Base-by-base conservation (phyloP, 2,888 invertebrate genomes). In the Resseliella maxima region DNA sequence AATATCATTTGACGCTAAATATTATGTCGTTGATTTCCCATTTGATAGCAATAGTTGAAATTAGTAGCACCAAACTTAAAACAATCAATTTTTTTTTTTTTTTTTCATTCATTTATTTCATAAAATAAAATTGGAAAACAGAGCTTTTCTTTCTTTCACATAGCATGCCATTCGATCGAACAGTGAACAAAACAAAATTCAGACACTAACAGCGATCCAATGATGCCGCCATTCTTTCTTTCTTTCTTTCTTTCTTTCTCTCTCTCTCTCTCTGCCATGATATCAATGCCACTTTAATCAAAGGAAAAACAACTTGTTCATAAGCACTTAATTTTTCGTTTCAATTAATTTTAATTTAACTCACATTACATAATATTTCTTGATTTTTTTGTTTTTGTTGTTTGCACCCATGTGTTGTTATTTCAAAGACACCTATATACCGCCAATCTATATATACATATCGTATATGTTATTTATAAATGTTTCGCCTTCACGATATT, bases 241-340 rank as follows among this genome's bases (percentile, higher is more conserved):
- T 2, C 31, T 72, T 31, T 72, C 72, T 31, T 31, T 72, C 31
- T 72, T 12, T 72, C 31, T 27, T 72, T 27, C 15, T n/a, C n/a
- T n/a, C n/a, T n/a, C n/a, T n/a, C n/a, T n/a, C n/a, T n/a, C n/a
- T n/a, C n/a, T n/a, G n/a, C n/a, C n/a, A n/a, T n/a, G n/a, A n/a
- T n/a, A n/a, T n/a, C n/a, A 8, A 72, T 72, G 72, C 31, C 72
- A 72, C 6, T 21, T 12, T 12, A 12, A 72, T 31, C 72, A 72
- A 72, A 27, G 72, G 31, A 72, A 35, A 72, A 72, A 72, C 31
- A 31, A 31, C 31, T 31, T 72, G 72, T 72, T 72, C 72, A 72
- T 72, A 27, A 72, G 72, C 72, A 72, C 72, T 72, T 72, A 72
- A 72, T 72, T 72, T 72, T 72, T 72, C 72, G 72, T 72, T 72